These are phyloP conservation scores for Remorina albescens DNA, from an alignment of 2,797 vertebrate genomes.

Conservation along the genomic window DNA sequence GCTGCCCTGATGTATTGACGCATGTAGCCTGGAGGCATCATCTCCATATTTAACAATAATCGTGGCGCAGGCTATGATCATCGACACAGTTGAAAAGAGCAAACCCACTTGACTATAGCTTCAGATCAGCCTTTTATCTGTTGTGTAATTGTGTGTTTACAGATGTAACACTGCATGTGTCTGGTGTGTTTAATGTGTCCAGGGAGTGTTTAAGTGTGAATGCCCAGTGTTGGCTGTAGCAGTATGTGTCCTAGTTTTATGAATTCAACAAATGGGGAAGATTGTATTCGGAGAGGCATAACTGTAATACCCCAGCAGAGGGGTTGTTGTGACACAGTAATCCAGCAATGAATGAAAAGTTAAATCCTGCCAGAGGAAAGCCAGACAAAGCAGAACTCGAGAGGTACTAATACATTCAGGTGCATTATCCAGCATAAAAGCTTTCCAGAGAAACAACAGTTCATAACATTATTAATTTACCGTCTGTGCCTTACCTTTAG, in stretches of 20 bases:
- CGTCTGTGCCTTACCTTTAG: neutral
- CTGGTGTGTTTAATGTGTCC: conserved; percentile 13
- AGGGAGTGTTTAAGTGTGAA: neutral
- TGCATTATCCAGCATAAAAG: neutral
- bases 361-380: conserved; percentile 58
- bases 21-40: conserved; percentile 17
- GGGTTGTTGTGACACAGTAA: conserved; percentile 58
- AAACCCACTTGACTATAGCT: neutral
- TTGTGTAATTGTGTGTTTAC: conserved; percentile 32
- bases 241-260: conserved; percentile 13
- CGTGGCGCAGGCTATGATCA: conserved; percentile 18
- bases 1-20: conserved; percentile 26
- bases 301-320: conserved; percentile 42
- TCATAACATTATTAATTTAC: conserved; percentile 20
- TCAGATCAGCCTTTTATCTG: conserved; percentile 25
- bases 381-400: conserved; percentile 36
- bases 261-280: conserved; percentile 20
- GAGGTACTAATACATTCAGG: conserved; percentile 35
- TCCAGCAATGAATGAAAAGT: conserved; percentile 66
- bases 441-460: conserved; percentile 11
- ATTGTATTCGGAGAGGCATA: conserved; percentile 51
- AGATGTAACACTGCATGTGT: conserved; percentile 14
- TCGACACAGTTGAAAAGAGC: conserved; percentile 8
- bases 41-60: conserved; percentile 51
- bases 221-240: conserved; percentile 12